A percentile compares a stretch with the other conserved stretches of the same genome.
Evolutionary conservation across 2,113 vertebrate species (phyloP).

Genomic region (Ellobius talpinus): DNA sequence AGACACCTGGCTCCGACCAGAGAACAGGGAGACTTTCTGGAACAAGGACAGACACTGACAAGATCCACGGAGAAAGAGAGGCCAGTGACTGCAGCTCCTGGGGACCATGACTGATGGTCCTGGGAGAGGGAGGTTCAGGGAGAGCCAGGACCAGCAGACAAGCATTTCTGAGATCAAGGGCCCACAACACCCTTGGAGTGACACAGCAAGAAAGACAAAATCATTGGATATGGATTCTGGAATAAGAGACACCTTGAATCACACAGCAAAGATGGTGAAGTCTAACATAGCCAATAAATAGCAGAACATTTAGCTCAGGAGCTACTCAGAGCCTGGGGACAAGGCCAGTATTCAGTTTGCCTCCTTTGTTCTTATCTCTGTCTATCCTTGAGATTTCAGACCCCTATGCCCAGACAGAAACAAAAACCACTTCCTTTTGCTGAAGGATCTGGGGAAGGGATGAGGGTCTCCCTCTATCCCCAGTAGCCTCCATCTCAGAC

Average conservation of each 20-base stretch:
- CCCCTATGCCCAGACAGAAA: conserved; percentile 9
- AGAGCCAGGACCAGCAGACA: background rate
- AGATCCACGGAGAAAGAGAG: background rate
- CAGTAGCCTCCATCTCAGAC: background rate
- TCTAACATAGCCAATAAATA: background rate
- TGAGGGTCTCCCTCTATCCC: background rate
- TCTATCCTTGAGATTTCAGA: background rate
- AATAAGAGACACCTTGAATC: conserved; percentile 18
- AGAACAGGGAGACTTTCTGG: background rate
- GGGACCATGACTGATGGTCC: background rate
- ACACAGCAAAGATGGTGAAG: conserved; percentile 18
- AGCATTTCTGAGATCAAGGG: background rate
- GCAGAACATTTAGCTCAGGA: background rate
- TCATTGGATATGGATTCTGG: background rate
- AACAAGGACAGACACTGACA: background rate
- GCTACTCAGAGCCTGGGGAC: background rate
- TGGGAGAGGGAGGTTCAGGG: background rate
- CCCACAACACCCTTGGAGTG: background rate
- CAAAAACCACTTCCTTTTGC: conserved; percentile 57
- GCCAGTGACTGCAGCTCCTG: background rate
- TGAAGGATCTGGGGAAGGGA: background rate
- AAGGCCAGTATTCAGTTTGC: background rate
- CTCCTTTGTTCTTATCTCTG: background rate
- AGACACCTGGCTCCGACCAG: background rate
- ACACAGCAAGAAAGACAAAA: background rate